Percentiles rank a stretch among this genome's conserved stretches.
phyloP scores from a whole-genome alignment of 2,113 vertebrate species.

The human (Homo sapiens) region GRCh38 chr7:16354001-16354500 shows the following conservation, averaged over 20 bases:
- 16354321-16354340: neutral
- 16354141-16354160: neutral
- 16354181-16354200: neutral
- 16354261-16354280: neutral
- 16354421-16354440: constrained; percentile 58
- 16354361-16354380: constrained; percentile 61
- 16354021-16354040: neutral
- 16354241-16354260: constrained; percentile 15
- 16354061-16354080: neutral
- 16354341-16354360: constrained; percentile 2
- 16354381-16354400: constrained; percentile 53
- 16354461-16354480: constrained; percentile 67
- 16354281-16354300: neutral
- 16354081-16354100: neutral
- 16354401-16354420: constrained; percentile 49
- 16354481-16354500: constrained; percentile 66
- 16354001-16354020: neutral
- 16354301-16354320: neutral
- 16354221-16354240: neutral
- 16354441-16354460: constrained; percentile 72
- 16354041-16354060: neutral
- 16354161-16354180: neutral
- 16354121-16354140: neutral
- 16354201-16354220: neutral
- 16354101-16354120: constrained; percentile 8